A percentile compares a stretch with the other conserved stretches of the same genome.
phyloP scores from a whole-genome alignment of 2,113 vertebrate genomes.

The Zeus faber region DNA sequence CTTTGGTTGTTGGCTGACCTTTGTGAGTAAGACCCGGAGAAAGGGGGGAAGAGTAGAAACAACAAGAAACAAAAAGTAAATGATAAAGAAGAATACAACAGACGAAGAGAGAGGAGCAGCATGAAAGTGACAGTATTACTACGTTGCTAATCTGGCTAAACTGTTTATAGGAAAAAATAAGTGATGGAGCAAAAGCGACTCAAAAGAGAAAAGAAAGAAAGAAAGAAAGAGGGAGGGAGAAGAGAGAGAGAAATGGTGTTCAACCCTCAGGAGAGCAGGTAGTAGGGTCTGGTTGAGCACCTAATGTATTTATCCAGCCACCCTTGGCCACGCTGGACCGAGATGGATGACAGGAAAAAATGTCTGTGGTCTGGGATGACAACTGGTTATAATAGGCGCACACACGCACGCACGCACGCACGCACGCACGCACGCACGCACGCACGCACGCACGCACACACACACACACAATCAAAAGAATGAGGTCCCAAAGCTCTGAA shows the following conservation, averaged over 20 bases:
- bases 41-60: too few species aligned
- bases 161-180: too few species aligned
- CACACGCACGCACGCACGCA: not conserved
- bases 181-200: too few species aligned
- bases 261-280: conserved; percentile 27
- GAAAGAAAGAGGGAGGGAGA: conserved; percentile 25
- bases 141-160: too few species aligned
- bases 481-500: not conserved
- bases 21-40: too few species aligned
- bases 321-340: conserved; percentile 26
- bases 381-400: conserved; percentile 3
- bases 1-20: too few species aligned
- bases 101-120: too few species aligned
- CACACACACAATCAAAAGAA: not conserved
- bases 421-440: conserved; percentile 9
- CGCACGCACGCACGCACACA: conserved; percentile 1
- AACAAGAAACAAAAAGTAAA: too few species aligned
- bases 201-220: conserved; percentile 12
- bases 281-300: conserved; percentile 11
- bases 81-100: too few species aligned
- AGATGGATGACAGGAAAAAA: conserved; percentile 29
- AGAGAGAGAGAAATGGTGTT: too few species aligned
- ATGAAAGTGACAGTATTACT: too few species aligned
- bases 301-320: conserved; percentile 36
- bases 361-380: too few species aligned